Evolutionary conservation across 1,140 invertebrate genomes (phyloP).

Genomic region (Phocides pigmalion): DNA sequence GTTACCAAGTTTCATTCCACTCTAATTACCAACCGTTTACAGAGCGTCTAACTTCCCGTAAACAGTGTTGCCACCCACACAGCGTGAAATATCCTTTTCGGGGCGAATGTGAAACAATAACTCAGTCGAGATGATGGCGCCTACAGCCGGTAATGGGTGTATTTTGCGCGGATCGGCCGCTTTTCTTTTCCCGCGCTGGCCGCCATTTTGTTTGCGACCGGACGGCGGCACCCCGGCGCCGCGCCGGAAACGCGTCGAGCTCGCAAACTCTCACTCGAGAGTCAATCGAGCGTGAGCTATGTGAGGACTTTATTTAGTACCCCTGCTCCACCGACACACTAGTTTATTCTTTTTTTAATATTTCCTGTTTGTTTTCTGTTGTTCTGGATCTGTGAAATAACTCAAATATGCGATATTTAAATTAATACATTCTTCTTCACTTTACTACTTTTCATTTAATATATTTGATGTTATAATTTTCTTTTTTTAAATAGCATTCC

Average conservation of each 20-base stretch:
- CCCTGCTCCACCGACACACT: conserved; percentile 9
- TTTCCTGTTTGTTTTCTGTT: conserved; percentile 24
- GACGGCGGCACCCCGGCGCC: conserved; percentile 68
- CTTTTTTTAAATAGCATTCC: too few species aligned
- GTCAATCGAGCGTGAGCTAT: conserved; percentile 69
- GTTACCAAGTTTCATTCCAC: conserved; percentile 11
- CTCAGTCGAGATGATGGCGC: conserved; percentile 35
- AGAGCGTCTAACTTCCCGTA: conserved; percentile 8
- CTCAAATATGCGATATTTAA: too few species aligned
- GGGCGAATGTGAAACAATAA: conserved; percentile 53
- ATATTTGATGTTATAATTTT: too few species aligned
- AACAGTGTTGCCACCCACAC: conserved; percentile 13
- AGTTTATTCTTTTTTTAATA: conserved; percentile 25
- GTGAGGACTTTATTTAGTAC: conserved; percentile 50
- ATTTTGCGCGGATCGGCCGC: conserved; percentile 49
- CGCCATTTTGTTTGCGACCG: conserved; percentile 49
- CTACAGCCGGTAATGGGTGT: conserved; percentile 51
- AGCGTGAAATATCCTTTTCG: conserved; percentile 36
- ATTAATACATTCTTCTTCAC: too few species aligned
- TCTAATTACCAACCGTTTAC: conserved; percentile 25
- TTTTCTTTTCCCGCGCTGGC: conserved; percentile 44
- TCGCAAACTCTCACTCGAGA: conserved; percentile 62
- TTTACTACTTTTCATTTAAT: too few species aligned
- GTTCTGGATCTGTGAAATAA: background rate
- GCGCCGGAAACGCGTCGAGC: conserved; percentile 53